Conservation (phyloP, 2,797 vertebrate genomes). For the Galagoides demidoff region DNA sequence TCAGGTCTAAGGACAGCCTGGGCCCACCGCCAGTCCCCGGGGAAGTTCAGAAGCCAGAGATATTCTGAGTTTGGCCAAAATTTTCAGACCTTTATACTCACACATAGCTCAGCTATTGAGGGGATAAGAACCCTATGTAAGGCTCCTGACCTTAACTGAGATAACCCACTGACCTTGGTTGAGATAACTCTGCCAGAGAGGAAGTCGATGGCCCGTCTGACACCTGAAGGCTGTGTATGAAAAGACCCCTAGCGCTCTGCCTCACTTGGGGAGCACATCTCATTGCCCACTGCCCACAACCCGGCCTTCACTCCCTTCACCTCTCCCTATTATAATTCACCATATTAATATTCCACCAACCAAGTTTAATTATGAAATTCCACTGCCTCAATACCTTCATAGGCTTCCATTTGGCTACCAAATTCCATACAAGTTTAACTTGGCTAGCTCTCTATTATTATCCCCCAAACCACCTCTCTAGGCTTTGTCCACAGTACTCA, state of each 20-base stretch:
- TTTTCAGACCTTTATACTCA: neutral
- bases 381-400: neutral
- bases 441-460: neutral
- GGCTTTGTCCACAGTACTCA: neutral
- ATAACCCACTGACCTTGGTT: neutral
- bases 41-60: neutral
- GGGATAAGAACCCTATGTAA: neutral
- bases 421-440: neutral
- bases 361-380: too few relatives aligned
- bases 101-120: neutral
- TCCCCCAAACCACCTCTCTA: neutral
- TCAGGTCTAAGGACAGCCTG: neutral
- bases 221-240: neutral
- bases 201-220: neutral
- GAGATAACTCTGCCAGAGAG: neutral
- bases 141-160: neutral
- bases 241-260: too few relatives aligned
- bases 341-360: neutral
- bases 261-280: neutral
- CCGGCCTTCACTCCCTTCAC: neutral
- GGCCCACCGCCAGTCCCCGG: accelerated
- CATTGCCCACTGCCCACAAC: neutral
- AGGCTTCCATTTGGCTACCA: neutral
- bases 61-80: neutral
- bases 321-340: neutral